Base-by-base conservation (phyloP, 2,797 vertebrate genomes). In the Chloroceryle inda region DNA sequence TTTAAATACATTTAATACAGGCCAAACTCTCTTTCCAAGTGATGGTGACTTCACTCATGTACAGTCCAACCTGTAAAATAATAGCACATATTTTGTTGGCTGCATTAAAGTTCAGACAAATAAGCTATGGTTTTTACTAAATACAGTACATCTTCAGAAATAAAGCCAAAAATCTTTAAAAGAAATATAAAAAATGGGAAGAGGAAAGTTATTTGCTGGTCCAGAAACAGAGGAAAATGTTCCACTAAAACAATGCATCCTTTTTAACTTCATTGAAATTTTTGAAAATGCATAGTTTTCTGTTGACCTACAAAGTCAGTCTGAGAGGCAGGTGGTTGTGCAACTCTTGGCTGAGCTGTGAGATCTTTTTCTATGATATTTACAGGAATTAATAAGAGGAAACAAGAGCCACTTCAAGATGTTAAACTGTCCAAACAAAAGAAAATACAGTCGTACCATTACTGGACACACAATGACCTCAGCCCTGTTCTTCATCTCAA, bases 321-420 rank as follows among this genome's bases (percentile, higher is more conserved):
- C 35, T 1, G 10, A 86, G 85, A 83, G 76, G 73, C 64, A 92
- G 76, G 79, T 58, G 66, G 76, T 97, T 97, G 93, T 93, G 92
- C 89, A 97, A 96, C 82, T 81, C 82, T 96, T 95, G 92, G 93
- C 76, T 92, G 79, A 85, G 75, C 79, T 77, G 58, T 42, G 68
- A 92, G 85, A 88, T 83, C 76, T 89, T 88, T 78, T 88, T 47
- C 82, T 24, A 4, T 83, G 49, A 72, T 91, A 84, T 86, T 88
- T 94, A 84, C 89, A 92, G 76, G 95, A 94, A 92, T 95, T 96
- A 96, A 86, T 90, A 90, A 69, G 88, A 95, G 93, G 94, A 96
- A 97, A 95, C 89, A 95, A 88, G 92, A 89, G 50, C 76, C 69
- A 90, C 96, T 97, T 95, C 64, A 86, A 95, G 79, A 78, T 42